These are phyloP conservation scores for Amblyopsis hoosieri DNA, from an alignment of 2,797 vertebrate species.

Conservation along the genomic window DNA sequence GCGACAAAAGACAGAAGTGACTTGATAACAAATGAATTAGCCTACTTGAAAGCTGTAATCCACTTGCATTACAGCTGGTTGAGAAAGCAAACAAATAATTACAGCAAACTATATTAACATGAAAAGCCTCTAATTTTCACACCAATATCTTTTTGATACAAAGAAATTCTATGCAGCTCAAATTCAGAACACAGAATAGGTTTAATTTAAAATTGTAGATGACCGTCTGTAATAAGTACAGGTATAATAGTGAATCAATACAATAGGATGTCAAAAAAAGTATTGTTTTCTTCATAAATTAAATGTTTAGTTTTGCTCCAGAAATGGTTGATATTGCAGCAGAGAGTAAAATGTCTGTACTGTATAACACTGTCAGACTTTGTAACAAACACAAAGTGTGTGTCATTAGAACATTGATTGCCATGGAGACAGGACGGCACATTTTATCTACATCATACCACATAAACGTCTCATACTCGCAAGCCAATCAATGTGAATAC, in stretches of 20 bases:
- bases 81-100: no score
- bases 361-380: constrained; percentile 28
- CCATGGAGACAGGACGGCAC: constrained; percentile 57
- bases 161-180: constrained; percentile 12
- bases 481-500: constrained; percentile 9
- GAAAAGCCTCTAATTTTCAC: not conserved
- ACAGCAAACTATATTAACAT: not conserved
- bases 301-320: not conserved
- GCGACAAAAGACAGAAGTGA: no score
- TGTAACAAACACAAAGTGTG: constrained; percentile 41
- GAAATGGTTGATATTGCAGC: constrained; percentile 5
- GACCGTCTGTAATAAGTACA: not conserved
- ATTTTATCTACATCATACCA: constrained; percentile 29
- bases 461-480: not conserved
- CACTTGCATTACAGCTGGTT: no score
- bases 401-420: constrained; percentile 44
- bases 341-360: constrained; percentile 15
- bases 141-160: constrained; percentile 9
- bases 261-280: not conserved
- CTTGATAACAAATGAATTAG: no score
- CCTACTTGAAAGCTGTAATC: no score
- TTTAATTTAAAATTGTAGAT: not conserved
- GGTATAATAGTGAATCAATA: not conserved
- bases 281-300: no score
- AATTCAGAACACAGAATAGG: constrained; percentile 15